Evolutionary conservation across 2,113 vertebrate species (phyloP).

Genomic region (Xiphophorus maculatus): DNA sequence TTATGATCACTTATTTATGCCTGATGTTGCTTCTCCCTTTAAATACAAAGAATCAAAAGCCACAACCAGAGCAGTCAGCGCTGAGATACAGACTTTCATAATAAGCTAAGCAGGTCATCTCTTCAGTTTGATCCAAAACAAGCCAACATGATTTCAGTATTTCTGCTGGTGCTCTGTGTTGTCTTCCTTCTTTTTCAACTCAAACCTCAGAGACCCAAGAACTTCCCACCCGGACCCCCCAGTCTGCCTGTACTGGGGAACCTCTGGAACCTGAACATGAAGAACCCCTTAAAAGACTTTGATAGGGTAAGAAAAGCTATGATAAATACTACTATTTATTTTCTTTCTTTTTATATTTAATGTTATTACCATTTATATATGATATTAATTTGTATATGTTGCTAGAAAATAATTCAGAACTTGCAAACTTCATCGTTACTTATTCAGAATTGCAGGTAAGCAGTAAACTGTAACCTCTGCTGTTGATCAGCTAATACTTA

Average conservation of each 20-base stretch:
- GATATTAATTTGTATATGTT: background rate
- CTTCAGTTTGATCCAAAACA: background rate
- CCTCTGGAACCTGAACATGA: conserved; percentile 62
- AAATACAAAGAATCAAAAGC: conserved; percentile 8
- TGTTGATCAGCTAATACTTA: too few species aligned
- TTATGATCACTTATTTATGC: background rate
- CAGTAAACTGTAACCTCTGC: too few species aligned
- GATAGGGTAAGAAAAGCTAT: conserved; percentile 6
- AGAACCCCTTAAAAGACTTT: conserved; percentile 18
- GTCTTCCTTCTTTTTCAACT: conserved; percentile 53
- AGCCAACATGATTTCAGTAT: conserved; percentile 58
- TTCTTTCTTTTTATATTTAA: background rate
- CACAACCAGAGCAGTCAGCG: background rate
- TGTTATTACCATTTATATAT: background rate
- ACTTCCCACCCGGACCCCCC: conserved; percentile 78
- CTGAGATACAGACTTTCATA: background rate
- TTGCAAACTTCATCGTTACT: background rate
- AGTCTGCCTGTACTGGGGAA: conserved; percentile 74
- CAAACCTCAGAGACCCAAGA: conserved; percentile 66
- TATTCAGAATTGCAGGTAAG: background rate
- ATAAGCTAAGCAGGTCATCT: background rate
- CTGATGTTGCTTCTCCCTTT: background rate
- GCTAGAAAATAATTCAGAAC: background rate
- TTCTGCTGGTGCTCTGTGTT: conserved; percentile 62
- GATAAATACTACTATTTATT: background rate